These are phyloP conservation scores for Podotricha telesiphe DNA, from an alignment of 2,888 invertebrate species.

Conservation along the genomic window DNA sequence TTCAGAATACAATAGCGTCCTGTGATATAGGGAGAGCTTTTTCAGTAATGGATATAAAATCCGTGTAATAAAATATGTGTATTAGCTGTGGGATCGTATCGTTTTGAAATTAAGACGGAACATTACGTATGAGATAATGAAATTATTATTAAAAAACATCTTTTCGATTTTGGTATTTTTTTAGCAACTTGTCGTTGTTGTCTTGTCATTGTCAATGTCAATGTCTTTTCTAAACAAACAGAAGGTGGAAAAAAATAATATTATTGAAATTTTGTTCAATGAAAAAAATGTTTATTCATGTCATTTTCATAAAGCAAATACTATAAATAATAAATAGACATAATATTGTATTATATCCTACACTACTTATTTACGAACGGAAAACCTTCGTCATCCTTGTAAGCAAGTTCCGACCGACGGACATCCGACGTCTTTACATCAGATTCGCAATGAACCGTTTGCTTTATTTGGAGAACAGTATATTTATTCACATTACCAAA, in stretches of 20 bases:
- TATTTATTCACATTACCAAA: slow-evolving; percentile 31
- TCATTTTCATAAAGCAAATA: neutral
- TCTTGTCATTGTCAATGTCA: too few relatives aligned
- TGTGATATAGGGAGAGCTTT: slow-evolving; percentile 57
- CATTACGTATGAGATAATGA: too few relatives aligned
- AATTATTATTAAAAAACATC: too few relatives aligned
- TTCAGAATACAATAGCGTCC: slow-evolving; percentile 44
- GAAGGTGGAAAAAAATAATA: too few relatives aligned
- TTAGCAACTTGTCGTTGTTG: too few relatives aligned
- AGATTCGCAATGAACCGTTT: slow-evolving; percentile 28
- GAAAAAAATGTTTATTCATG: neutral
- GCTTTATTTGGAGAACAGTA: slow-evolving; percentile 30
- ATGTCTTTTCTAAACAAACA: too few relatives aligned
- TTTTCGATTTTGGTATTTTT: too few relatives aligned
- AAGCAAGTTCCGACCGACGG: slow-evolving; percentile 35
- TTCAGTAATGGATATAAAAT: slow-evolving; percentile 44
- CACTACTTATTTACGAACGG: slow-evolving; percentile 28
- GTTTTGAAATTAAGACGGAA: too few relatives aligned
- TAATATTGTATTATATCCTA: slow-evolving; percentile 11
- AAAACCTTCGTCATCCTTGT: slow-evolving; percentile 39
- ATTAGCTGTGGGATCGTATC: neutral
- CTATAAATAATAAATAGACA: slow-evolving; percentile 7
- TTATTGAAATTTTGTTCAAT: too few relatives aligned
- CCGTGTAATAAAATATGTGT: slow-evolving; percentile 36
- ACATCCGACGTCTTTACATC: slow-evolving; percentile 35